Conservation (phyloP, 2,113 vertebrate genomes). For the Callospermophilus lateralis region DNA sequence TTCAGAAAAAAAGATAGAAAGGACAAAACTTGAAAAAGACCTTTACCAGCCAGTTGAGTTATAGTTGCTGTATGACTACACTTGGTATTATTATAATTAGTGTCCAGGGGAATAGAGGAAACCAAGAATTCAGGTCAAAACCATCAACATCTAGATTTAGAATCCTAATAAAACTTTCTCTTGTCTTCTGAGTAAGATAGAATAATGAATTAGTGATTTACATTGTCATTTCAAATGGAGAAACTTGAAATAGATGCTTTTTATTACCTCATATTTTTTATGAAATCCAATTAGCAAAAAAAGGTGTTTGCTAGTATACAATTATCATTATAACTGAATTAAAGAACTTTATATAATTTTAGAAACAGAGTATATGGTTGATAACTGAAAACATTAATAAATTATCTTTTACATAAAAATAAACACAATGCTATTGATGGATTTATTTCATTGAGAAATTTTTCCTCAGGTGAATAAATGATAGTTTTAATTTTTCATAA, state of each 20-base stretch:
- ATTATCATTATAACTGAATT: slow-evolving; percentile 20
- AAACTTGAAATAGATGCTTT: slow-evolving; percentile 15
- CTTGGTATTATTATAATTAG: slow-evolving; percentile 59
- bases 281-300: slow-evolving; percentile 28
- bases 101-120: not conserved
- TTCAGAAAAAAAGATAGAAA: slow-evolving; percentile 90
- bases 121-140: slow-evolving; percentile 48
- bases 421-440: not conserved
- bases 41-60: slow-evolving; percentile 24
- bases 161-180: slow-evolving; percentile 56
- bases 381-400: slow-evolving; percentile 53
- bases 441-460: slow-evolving; percentile 62
- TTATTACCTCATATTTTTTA: slow-evolving; percentile 27
- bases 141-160: slow-evolving; percentile 41
- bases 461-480: not conserved
- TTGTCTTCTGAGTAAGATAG: not conserved
- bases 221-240: slow-evolving; percentile 53
- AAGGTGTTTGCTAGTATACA: not conserved
- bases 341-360: slow-evolving; percentile 2
- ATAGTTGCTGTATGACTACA: not conserved
- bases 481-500: slow-evolving; percentile 37
- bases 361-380: not conserved
- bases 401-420: slow-evolving; percentile 51
- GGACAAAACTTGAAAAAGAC: slow-evolving; percentile 77
- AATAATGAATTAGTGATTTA: slow-evolving; percentile 9